Evolutionary conservation across 1,140 invertebrate species (phyloP).

Genomic region (Atopsyche davidsoni): DNA sequence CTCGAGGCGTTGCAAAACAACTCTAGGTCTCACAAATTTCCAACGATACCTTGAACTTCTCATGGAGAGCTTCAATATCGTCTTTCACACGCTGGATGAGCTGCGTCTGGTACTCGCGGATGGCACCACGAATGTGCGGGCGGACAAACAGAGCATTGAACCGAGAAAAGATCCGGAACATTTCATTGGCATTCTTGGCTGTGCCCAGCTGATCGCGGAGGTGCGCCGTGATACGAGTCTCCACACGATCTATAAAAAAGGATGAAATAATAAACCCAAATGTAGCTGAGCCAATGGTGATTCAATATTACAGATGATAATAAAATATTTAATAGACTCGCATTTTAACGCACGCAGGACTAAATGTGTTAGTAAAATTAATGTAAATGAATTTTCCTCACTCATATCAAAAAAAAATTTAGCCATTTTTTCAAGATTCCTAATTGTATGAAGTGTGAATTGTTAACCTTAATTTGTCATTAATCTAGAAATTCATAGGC

Average conservation of each 20-base stretch:
- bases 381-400: background rate
- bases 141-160: constrained; percentile 98
- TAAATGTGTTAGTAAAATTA: background rate
- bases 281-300: no score
- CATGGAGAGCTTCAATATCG: constrained; percentile 95
- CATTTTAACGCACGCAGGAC: no score
- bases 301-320: no score
- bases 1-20: background rate
- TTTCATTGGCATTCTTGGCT: constrained; percentile 98
- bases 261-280: constrained; percentile 6
- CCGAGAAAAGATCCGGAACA: constrained; percentile 97
- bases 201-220: constrained; percentile 94
- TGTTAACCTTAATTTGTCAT: no score
- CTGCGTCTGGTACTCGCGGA: constrained; percentile 98
- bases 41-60: constrained; percentile 91
- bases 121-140: constrained; percentile 96
- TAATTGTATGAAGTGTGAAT: no score
- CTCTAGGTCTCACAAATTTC: no score
- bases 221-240: constrained; percentile 94
- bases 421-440: background rate
- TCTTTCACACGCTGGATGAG: constrained; percentile 98
- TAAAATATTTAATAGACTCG: no score
- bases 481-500: no score
- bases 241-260: constrained; percentile 67
- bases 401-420: constrained; percentile 9